phyloP scores from a whole-genome alignment of 2,797 vertebrate genomes.

The Sciurus carolinensis region DNA sequence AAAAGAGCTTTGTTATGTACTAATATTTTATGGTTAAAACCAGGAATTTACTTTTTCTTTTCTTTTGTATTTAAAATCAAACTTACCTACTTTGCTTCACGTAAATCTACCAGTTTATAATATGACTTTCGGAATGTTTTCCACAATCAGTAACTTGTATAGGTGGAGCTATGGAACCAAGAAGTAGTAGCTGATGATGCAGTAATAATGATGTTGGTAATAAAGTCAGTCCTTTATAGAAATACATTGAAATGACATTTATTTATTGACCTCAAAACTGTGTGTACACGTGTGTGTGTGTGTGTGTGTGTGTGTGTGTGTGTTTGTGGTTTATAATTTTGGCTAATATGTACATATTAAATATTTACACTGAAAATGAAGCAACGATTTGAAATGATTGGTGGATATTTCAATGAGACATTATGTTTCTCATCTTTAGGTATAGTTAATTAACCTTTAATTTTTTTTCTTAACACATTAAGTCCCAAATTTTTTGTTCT shows the following conservation, averaged over 20 bases:
- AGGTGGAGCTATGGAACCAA: not conserved
- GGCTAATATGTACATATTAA: not conserved
- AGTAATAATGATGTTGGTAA: not conserved
- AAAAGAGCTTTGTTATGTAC: slow-evolving; percentile 68
- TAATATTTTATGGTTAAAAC: not conserved
- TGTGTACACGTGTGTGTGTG: not conserved
- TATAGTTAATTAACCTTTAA: not conserved
- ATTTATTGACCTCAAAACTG: not conserved
- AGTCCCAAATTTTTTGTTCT: too few species aligned
- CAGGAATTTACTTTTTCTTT: not conserved
- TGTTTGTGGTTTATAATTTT: not conserved
- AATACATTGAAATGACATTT: not conserved
- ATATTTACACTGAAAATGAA: not conserved
- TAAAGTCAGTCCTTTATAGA: not conserved
- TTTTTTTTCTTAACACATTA: not conserved
- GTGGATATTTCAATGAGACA: not conserved
- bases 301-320: not conserved
- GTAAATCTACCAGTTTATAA: not conserved
- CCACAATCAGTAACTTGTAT: not conserved
- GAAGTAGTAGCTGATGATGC: not conserved
- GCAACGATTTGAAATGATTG: not conserved
- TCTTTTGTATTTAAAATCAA: not conserved
- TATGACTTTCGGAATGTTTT: not conserved
- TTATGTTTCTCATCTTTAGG: not conserved
- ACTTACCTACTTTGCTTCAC: not conserved